Evolutionary conservation across 2,888 invertebrate genomes (phyloP).

Genomic region (Eupithecia abbreviata): DNA sequence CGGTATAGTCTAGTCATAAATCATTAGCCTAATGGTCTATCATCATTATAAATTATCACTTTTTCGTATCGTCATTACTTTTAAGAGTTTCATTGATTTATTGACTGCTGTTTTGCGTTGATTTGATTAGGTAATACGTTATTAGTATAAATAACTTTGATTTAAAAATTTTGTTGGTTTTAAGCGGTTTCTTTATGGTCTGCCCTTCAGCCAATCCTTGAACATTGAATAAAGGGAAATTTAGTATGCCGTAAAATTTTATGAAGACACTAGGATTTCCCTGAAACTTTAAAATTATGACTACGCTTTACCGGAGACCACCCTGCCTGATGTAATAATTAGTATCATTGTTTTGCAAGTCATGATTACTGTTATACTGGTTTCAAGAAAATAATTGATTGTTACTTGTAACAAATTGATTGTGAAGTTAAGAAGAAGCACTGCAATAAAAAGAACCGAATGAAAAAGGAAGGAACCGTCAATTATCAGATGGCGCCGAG

Average conservation of each 20-base stretch:
- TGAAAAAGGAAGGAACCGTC: constrained; percentile 33
- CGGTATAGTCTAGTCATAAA: constrained; percentile 21
- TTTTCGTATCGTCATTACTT: constrained; percentile 20
- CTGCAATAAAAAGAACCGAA: constrained; percentile 8
- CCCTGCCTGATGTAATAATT: neutral
- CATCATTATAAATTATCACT: constrained; percentile 21
- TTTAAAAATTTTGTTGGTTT: neutral
- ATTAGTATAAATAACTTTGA: neutral
- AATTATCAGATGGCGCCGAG: constrained; percentile 30
- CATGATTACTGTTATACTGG: neutral
- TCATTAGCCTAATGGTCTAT: constrained; percentile 30
- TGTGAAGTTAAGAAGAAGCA: neutral
- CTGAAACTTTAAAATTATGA: neutral
- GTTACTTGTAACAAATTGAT: constrained; percentile 12
- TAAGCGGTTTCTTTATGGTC: constrained; percentile 1
- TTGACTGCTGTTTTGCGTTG: constrained; percentile 5
- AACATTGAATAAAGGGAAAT: neutral
- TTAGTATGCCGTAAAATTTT: neutral
- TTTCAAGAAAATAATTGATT: neutral
- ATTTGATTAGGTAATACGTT: neutral
- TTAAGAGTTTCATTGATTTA: constrained; percentile 13
- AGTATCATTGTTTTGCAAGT: neutral
- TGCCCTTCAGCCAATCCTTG: neutral
- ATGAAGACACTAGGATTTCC: neutral
- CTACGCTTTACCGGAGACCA: neutral